These are phyloP conservation scores for Zaprionus ornatus DNA, from an alignment of 1,140 invertebrate genomes.

Conservation along the genomic window DNA sequence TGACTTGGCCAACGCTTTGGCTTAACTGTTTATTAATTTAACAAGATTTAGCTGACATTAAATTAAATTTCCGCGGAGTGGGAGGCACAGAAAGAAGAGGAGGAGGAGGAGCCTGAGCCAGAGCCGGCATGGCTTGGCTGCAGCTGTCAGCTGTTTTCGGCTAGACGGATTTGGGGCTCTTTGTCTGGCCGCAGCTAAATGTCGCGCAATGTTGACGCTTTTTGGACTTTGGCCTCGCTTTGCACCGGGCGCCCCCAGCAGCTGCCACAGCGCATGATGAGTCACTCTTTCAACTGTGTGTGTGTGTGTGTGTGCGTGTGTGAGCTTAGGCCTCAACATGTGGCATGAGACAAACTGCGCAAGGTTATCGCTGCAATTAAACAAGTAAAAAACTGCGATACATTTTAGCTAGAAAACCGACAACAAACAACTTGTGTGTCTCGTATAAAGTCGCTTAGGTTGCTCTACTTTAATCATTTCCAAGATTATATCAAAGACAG, in stretches of 20 bases:
- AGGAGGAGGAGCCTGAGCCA: background rate
- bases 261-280: slow-evolving; percentile 52
- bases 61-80: slow-evolving; percentile 58
- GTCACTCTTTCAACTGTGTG: slow-evolving; percentile 35
- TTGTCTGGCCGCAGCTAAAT: slow-evolving; percentile 70
- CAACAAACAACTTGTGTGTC: background rate
- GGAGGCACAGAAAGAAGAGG: background rate
- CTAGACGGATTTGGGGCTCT: slow-evolving; percentile 74
- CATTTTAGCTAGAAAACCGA: slow-evolving; percentile 6
- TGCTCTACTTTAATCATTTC: background rate
- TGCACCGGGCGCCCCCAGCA: slow-evolving; percentile 35
- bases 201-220: slow-evolving; percentile 29
- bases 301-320: slow-evolving; percentile 1
- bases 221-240: slow-evolving; percentile 69
- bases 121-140: slow-evolving; percentile 15
- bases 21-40: slow-evolving; percentile 77
- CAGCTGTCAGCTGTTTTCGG: slow-evolving; percentile 71
- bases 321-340: slow-evolving; percentile 20
- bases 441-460: background rate
- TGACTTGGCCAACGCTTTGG: slow-evolving; percentile 55
- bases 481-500: background rate
- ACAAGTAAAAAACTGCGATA: slow-evolving; percentile 14
- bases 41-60: slow-evolving; percentile 64
- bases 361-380: slow-evolving; percentile 40
- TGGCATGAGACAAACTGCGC: slow-evolving; percentile 21